Conservation (phyloP, 2,113 vertebrate genomes). For the Tetraodon nigroviridis region DNA sequence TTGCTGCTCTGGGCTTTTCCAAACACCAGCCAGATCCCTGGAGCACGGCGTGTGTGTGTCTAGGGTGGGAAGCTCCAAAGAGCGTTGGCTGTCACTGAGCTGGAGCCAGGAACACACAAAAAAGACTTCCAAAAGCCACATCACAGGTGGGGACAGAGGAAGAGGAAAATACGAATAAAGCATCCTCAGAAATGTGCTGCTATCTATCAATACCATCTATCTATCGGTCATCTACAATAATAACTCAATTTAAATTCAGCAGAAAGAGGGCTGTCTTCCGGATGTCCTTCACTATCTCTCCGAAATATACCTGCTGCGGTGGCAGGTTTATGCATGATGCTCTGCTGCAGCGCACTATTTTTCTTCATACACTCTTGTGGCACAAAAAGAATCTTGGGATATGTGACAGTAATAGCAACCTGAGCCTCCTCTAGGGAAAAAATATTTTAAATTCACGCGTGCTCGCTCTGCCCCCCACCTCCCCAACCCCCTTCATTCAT, state of each 20-base stretch:
- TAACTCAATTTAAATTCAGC: conserved; percentile 43
- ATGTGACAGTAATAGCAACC: conserved; percentile 23
- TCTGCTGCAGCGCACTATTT: conserved; percentile 19
- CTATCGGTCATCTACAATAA: conserved; percentile 31
- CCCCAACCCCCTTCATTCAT: conserved; percentile 27
- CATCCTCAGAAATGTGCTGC: conserved; percentile 6
- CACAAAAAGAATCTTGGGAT: conserved; percentile 19
- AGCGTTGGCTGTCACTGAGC: conserved; percentile 44
- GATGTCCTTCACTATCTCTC: conserved; percentile 9
- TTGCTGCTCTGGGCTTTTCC: conserved; percentile 32
- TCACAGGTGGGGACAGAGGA: conserved; percentile 8
- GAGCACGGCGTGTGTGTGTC: conserved; percentile 19
- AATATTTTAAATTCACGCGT: conserved; percentile 25
- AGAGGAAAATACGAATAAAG: neutral
- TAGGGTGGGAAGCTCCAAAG: conserved; percentile 52
- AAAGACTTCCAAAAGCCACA: conserved; percentile 11
- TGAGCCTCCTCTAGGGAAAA: conserved; percentile 8
- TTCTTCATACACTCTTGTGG: conserved; percentile 9
- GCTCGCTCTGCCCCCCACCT: neutral
- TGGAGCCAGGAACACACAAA: conserved; percentile 42
- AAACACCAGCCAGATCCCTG: conserved; percentile 35
- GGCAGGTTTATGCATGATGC: conserved; percentile 11
- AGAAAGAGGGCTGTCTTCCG: conserved; percentile 10
- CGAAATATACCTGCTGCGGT: conserved; percentile 14
- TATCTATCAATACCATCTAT: neutral